Evolutionary conservation across 1,140 invertebrate species (phyloP).

Genomic region (Diabrotica virgifera): DNA sequence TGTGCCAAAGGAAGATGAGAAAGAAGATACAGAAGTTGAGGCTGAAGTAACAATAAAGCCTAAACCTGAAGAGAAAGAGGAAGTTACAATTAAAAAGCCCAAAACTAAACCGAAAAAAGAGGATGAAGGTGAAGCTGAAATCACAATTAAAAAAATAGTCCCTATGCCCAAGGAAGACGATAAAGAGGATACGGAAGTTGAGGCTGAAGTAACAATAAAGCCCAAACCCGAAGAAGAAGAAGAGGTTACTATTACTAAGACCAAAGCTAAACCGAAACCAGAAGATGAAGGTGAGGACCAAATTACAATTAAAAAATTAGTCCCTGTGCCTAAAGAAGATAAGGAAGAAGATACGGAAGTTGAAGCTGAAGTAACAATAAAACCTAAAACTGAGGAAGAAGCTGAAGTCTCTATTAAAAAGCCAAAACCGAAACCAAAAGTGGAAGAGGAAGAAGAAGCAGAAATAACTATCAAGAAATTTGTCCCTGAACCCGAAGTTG

Average conservation of each 20-base stretch:
- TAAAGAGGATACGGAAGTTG: constrained; percentile 30
- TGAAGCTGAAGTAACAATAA: constrained; percentile 30
- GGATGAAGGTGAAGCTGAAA: constrained; percentile 28
- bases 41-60: constrained; percentile 25
- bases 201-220: constrained; percentile 32
- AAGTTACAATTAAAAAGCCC: constrained; percentile 46
- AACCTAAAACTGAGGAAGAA: constrained; percentile 12
- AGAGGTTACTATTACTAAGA: constrained; percentile 22
- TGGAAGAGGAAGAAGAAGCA: constrained; percentile 45
- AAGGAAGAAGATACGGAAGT: constrained; percentile 32
- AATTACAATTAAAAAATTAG: constrained; percentile 58
- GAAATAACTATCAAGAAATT: constrained; percentile 62
- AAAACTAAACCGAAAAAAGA: constrained; percentile 35
- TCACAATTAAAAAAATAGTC: constrained; percentile 33
- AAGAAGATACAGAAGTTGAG: constrained; percentile 27
- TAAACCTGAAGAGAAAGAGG: constrained; percentile 22
- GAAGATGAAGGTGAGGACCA: constrained; percentile 39
- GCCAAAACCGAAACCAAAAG: constrained; percentile 41
- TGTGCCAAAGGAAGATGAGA: constrained; percentile 38
- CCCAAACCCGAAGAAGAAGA: constrained; percentile 22
- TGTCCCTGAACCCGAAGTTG: constrained; percentile 23
- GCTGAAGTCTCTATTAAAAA: constrained; percentile 4
- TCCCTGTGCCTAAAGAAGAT: constrained; percentile 27
- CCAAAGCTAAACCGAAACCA: constrained; percentile 16
- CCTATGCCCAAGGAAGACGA: constrained; percentile 20